These are phyloP conservation scores for Patella pellucida DNA, from an alignment of 2,888 invertebrate genomes.

Conservation along the genomic window DNA sequence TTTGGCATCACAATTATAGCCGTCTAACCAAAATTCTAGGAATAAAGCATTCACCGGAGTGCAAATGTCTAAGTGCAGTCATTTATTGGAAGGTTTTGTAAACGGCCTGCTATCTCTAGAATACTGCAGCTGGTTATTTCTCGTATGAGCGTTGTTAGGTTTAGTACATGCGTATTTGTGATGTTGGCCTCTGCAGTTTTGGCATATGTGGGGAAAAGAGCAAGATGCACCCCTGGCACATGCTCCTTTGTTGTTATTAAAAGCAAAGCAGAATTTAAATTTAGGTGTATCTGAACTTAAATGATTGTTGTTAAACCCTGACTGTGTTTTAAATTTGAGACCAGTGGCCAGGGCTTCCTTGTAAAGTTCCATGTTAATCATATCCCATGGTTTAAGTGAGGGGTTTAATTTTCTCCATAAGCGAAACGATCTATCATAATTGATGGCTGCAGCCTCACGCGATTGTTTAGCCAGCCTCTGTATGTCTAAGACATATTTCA, in stretches of 20 bases:
- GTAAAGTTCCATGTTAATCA: not conserved
- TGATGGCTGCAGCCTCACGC: not conserved
- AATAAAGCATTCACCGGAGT: not conserved
- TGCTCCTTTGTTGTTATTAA: not conserved
- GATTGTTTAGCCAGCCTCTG: not conserved
- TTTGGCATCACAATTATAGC: not conserved
- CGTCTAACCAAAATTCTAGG: not conserved
- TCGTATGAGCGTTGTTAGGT: not conserved
- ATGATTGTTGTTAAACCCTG: not conserved
- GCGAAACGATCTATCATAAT: not conserved
- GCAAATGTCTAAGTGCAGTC: not conserved
- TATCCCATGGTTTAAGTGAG: not conserved
- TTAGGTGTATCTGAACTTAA: not conserved
- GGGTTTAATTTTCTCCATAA: not conserved
- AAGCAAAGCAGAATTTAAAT: not conserved
- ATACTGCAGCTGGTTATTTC: not conserved
- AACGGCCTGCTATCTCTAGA: not conserved
- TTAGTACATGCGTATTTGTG: not conserved
- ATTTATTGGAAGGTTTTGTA: not conserved
- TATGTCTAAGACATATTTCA: not conserved
- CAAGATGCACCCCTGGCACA: not conserved
- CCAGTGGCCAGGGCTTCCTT: not conserved
- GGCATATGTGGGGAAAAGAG: not conserved
- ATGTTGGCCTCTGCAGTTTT: not conserved
- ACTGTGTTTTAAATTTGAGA: not conserved